Evolutionary conservation across 2,113 vertebrate species (phyloP), one percentile per base, ranked within the genome.

Genomic region (Coryphaenoides rupestris): DNA sequence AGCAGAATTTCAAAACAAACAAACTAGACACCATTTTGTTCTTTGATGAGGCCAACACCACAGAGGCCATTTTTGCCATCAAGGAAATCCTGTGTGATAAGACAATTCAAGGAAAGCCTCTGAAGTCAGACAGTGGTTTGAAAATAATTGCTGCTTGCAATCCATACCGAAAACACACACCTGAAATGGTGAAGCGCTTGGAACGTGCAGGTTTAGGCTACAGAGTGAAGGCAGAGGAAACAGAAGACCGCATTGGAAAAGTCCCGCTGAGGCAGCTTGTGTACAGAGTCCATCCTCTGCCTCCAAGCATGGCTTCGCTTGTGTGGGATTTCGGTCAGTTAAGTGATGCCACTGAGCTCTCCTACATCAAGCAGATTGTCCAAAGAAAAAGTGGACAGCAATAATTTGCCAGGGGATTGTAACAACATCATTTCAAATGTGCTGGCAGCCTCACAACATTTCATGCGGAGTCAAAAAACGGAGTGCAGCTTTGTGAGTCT

Each of bases 311-410:
- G 88, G 90, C 95, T 55, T 95, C 95, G 0, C 75, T 99, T 23
- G 95, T 99, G 24, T 99, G 96, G 97, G 97, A 99, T 74, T 99
- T 99, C 21, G 97, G 97, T 22, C 96, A 98, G 64, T 86, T 99
- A 73, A 93, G 93, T 60, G 77, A 90, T 60, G 1, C 74, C 0
- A 84, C 93, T 0, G 97, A 99, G 50, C 91, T 87, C 70, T 89
- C 90, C 64, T 92, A 95, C 62, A 95, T 98, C 53, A 87, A 92
- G 28, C 97, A 99, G 84, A 96, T 99, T 3, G 92, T 98, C 0
- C 92, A 93, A 77, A 89, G 93, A n/a, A 89, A 93, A 3, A 70
- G 80, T 0, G 71, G 81, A 17, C 84, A 45, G 59, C 4, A 0
- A 85, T 69, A 0, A 0, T 0, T 4, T n/a, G n/a, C n/a, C n/a